These are phyloP conservation scores for Chaetops frenatus DNA, from an alignment of 2,113 vertebrate species.

Conservation along the genomic window DNA sequence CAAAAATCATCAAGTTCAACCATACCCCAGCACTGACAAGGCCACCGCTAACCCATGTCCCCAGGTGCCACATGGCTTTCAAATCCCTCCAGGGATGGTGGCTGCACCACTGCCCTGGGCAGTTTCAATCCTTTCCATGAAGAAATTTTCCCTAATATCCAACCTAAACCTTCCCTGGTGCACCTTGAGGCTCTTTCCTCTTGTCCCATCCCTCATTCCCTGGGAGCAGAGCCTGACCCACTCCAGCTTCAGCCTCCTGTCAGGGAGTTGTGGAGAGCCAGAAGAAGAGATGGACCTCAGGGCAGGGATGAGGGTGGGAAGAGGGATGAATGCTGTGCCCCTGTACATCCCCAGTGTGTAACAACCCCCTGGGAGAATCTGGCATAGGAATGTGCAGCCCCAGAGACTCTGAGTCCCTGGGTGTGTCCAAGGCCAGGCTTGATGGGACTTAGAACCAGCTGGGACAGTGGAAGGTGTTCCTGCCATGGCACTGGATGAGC, in stretches of 20 bases:
- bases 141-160: background rate
- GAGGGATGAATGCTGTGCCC: fast-evolving
- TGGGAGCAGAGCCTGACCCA: fast-evolving
- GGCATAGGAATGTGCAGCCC: background rate
- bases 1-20: background rate
- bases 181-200: background rate
- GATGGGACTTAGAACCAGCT: background rate
- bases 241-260: background rate
- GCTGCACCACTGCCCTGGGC: background rate
- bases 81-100: background rate
- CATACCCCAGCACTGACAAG: background rate
- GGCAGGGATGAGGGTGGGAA: background rate
- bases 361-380: background rate
- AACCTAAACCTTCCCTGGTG: background rate
- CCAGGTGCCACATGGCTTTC: background rate
- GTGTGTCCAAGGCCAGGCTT: background rate
- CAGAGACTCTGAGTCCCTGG: background rate
- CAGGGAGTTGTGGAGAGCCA: background rate
- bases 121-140: background rate
- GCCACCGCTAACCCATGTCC: background rate
- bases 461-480: background rate
- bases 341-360: background rate
- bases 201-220: background rate
- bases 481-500: background rate
- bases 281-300: background rate